These are phyloP conservation scores for Myopa testacea DNA, from an alignment of 2,888 invertebrate genomes.

Conservation along the genomic window DNA sequence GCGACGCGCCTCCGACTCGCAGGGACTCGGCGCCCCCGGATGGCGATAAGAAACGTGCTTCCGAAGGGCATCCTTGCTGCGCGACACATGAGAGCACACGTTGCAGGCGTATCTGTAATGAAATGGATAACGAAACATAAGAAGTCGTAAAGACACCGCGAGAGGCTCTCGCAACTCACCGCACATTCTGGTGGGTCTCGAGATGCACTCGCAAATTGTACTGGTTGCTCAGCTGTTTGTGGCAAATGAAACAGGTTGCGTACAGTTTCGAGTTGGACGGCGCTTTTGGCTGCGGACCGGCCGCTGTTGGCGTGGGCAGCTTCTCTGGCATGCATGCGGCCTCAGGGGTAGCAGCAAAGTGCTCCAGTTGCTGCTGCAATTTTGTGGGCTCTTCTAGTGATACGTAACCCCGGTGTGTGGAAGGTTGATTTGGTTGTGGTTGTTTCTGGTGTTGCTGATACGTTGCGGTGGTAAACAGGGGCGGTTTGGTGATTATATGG, in stretches of 20 bases:
- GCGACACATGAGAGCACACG: conserved; percentile 87
- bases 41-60: conserved; percentile 91
- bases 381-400: conserved; percentile 48
- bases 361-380: conserved; percentile 54
- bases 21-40: conserved; percentile 72
- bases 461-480: conserved; percentile 35
- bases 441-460: conserved; percentile 38
- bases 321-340: conserved; percentile 49
- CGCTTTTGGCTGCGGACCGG: conserved; percentile 56
- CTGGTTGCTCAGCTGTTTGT: conserved; percentile 89
- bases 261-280: conserved; percentile 71
- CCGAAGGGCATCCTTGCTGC: conserved; percentile 86
- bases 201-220: conserved; percentile 90
- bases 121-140: background rate
- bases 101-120: conserved; percentile 80
- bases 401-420: conserved; percentile 41
- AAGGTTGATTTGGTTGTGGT: conserved; percentile 26
- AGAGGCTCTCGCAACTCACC: conserved; percentile 54
- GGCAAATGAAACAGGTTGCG: conserved; percentile 84
- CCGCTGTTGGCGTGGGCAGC: conserved; percentile 43
- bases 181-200: conserved; percentile 90
- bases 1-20: conserved; percentile 67
- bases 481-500: conserved; percentile 35
- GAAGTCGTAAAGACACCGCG: background rate
- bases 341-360: conserved; percentile 54